These are phyloP conservation scores for Tenebrosternarchus preto DNA, from an alignment of 2,113 vertebrate species.

Conservation along the genomic window DNA sequence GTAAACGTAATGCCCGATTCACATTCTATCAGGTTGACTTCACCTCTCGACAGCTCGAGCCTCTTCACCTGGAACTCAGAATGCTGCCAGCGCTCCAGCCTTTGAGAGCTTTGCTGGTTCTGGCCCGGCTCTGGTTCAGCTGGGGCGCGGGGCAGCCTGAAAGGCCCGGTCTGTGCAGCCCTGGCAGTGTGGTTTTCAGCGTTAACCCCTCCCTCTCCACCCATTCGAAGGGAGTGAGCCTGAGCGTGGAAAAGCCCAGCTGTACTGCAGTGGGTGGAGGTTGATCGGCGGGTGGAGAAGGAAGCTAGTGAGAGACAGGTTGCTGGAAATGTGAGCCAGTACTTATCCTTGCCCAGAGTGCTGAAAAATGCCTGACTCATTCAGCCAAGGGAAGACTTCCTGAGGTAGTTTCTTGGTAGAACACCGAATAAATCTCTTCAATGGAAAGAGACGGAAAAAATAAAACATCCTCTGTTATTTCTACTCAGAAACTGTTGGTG, in stretches of 20 bases:
- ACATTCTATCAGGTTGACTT: slow-evolving; percentile 36
- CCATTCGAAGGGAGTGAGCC: background rate
- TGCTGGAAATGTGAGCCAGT: slow-evolving; percentile 30
- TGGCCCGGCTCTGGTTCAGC: slow-evolving; percentile 31
- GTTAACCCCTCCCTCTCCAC: background rate
- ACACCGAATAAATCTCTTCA: slow-evolving; percentile 29
- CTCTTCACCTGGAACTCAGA: slow-evolving; percentile 21
- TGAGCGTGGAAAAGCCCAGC: slow-evolving; percentile 49
- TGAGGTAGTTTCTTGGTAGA: slow-evolving; percentile 33
- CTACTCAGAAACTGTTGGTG: too few species aligned
- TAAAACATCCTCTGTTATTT: background rate
- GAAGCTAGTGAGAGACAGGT: background rate
- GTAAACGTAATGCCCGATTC: slow-evolving; percentile 41
- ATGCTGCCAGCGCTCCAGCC: background rate
- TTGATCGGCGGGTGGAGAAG: background rate
- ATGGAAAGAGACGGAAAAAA: background rate
- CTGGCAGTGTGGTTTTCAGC: slow-evolving; percentile 28
- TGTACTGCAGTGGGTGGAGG: slow-evolving; percentile 30
- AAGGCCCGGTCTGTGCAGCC: slow-evolving; percentile 37
- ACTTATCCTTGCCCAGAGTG: slow-evolving; percentile 21
- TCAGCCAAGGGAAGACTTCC: slow-evolving; percentile 33
- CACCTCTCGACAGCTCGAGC: slow-evolving; percentile 39
- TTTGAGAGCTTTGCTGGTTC: background rate
- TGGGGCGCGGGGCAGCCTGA: slow-evolving; percentile 30
- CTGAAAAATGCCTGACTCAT: slow-evolving; percentile 41